Conservation (phyloP, 1,140 invertebrate genomes). For the Eupeodes corollae region DNA sequence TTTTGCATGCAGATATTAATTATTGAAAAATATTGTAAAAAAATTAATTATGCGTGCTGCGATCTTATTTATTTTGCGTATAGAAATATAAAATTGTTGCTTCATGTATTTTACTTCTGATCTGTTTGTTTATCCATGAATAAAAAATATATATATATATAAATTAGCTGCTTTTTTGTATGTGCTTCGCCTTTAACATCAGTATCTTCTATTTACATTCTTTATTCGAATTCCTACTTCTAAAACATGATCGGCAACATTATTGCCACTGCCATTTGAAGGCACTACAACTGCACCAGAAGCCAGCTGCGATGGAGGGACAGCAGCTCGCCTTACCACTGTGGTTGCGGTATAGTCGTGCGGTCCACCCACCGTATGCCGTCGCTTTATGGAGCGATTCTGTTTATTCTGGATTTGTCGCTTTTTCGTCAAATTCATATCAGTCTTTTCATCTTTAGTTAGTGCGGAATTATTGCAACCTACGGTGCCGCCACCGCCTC, state of each 20-base stretch:
- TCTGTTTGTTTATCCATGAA: not conserved
- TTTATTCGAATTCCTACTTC: slow-evolving; percentile 35
- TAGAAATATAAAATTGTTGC: slow-evolving; percentile 1
- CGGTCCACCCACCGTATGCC: slow-evolving; percentile 85
- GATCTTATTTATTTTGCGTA: not conserved
- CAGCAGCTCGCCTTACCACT: not conserved
- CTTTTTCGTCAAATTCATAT: slow-evolving; percentile 62
- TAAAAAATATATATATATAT: not conserved
- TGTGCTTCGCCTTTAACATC: not conserved
- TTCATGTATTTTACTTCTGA: not conserved
- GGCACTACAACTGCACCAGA: slow-evolving; percentile 16
- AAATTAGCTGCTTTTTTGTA: not conserved
- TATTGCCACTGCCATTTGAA: slow-evolving; percentile 1
- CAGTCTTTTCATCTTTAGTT: slow-evolving; percentile 70
- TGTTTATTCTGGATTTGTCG: slow-evolving; percentile 46
- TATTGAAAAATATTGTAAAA: slow-evolving; percentile 5
- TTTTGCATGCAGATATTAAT: slow-evolving; percentile 7
- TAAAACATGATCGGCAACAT: slow-evolving; percentile 22
- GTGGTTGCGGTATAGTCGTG: slow-evolving; percentile 52
- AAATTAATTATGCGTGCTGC: not conserved
- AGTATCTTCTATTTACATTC: slow-evolving; percentile 23
- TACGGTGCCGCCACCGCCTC: slow-evolving; percentile 12
- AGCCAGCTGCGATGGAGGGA: not conserved
- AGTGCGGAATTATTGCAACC: slow-evolving; percentile 40
- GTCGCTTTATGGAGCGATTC: slow-evolving; percentile 62